A percentile compares a stretch with the other conserved stretches of the same genome.
Evolutionary conservation across 2,113 vertebrate genomes (phyloP).

Genomic region (Megaleporinus macrocephalus): DNA sequence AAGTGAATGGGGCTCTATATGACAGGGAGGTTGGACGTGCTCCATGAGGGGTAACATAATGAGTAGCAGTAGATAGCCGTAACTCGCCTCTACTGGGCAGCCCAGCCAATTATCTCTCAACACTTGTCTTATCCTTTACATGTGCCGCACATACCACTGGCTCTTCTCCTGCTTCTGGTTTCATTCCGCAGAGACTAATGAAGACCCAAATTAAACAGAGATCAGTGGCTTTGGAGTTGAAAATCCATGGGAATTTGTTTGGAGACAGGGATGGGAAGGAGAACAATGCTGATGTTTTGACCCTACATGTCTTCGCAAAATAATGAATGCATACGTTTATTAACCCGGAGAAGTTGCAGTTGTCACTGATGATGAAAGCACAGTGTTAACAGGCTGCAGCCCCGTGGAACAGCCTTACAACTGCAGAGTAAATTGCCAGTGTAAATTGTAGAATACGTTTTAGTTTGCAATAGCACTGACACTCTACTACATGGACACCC

Average conservation of each 20-base stretch:
- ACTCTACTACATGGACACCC: too few relatives aligned
- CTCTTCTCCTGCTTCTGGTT: slow-evolving; percentile 40
- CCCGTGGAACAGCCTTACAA: too few relatives aligned
- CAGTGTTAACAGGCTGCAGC: too few relatives aligned
- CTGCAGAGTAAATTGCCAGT: too few relatives aligned
- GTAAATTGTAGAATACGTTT: too few relatives aligned
- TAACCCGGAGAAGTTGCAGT: too few relatives aligned
- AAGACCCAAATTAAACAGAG: slow-evolving; percentile 39
- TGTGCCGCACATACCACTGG: slow-evolving; percentile 33
- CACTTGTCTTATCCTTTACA: slow-evolving; percentile 66
- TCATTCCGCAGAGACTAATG: slow-evolving; percentile 49
- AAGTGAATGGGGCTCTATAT: neutral
- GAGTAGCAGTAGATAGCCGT: slow-evolving; percentile 69
- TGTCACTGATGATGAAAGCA: too few relatives aligned
- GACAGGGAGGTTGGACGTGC: slow-evolving; percentile 23
- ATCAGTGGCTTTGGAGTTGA: neutral
- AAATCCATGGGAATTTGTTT: slow-evolving; percentile 1
- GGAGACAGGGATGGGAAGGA: neutral
- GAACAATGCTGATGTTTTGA: slow-evolving; percentile 1
- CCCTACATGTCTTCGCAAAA: too few relatives aligned
- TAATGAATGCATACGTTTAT: too few relatives aligned
- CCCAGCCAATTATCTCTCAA: slow-evolving; percentile 72
- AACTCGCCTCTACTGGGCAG: slow-evolving; percentile 57
- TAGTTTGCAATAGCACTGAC: too few relatives aligned
- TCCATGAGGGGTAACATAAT: slow-evolving; percentile 72